Evolutionary conservation across 23 tunicate species (phyloP), one percentile per base, ranked within the genome.

Genomic region (Ascidia mentula): DNA sequence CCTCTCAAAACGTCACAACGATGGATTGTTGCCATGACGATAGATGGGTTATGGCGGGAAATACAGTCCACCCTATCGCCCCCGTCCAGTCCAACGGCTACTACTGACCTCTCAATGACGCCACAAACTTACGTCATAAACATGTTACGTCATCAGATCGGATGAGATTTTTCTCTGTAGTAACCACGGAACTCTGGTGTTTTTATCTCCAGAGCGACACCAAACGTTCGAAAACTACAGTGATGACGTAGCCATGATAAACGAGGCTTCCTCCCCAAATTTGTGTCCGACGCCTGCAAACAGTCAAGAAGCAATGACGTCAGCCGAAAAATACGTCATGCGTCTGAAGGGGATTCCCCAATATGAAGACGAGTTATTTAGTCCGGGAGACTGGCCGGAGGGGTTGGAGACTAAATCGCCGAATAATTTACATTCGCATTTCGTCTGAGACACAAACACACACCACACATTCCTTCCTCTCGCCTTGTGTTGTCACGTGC

Each of bases 291-390:
- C 82, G 8, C 82, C 82, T 0, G 73, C 73, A 15, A 79, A 79
- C n/a, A 79, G 82, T 33, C 82, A 79, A 60, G 77, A 69, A 39
- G 30, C 15, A 26, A 24, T 24, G 74, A 60, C 74, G 24, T 60
- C 83, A 18, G 84, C 84, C 12, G 84, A 80, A 38, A 80, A 80
- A 80, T 80, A 80, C 73, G 79, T 82, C 46, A 39, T 59, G 79
- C 33, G 46, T 3, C 60, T 74, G 31, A 78, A 82, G 38, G 79
- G 79, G 31, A 42, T 70, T 37, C 85, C 85, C 37, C 85, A 70
- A 40, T 70, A 81, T 26, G 77, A 72, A 38, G 85, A 81, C 26
- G 85, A 72, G 39, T 31, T 81, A 30, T 81, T 70, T 37, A 1
- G 38, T 17, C 33, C 32, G 3, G 77, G 85, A 4, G 72, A 81